Conservation (phyloP, 2,888 invertebrate genomes). For the Machimus atricapillus region DNA sequence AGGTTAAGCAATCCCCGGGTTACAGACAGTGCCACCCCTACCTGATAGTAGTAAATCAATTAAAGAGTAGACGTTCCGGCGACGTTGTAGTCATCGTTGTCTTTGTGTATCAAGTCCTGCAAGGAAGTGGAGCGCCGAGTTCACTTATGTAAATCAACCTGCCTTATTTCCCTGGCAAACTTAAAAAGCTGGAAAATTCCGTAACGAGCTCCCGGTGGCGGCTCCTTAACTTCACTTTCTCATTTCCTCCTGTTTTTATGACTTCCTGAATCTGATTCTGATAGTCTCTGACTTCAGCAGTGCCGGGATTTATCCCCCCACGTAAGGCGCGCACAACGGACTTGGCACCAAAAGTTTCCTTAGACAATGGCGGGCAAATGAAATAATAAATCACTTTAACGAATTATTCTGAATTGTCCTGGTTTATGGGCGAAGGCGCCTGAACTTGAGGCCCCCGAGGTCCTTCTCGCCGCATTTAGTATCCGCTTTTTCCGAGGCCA, state of each 20-base stretch:
- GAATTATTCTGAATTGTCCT: conserved; percentile 30
- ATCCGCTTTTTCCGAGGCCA: not conserved
- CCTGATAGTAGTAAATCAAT: not conserved
- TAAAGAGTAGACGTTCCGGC: not conserved
- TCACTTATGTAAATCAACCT: conserved; percentile 28
- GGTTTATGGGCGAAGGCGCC: conserved; percentile 14
- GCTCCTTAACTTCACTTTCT: not conserved
- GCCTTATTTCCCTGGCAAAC: not conserved
- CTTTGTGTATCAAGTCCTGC: not conserved
- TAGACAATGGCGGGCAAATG: conserved; percentile 27
- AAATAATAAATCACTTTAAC: conserved; percentile 36
- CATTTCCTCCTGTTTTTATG: conserved; percentile 27
- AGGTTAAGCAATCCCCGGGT: not conserved
- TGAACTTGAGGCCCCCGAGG: conserved; percentile 5
- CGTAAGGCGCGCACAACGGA: not conserved
- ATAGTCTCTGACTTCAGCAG: conserved; percentile 3
- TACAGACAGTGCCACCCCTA: not conserved
- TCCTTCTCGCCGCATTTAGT: conserved; percentile 4
- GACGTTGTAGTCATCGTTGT: not conserved
- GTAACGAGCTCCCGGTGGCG: not conserved
- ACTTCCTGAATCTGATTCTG: conserved; percentile 22
- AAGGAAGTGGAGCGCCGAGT: not conserved
- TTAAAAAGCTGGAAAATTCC: conserved; percentile 3
- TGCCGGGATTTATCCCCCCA: not conserved
- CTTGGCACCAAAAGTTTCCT: conserved; percentile 16